phyloP scores from a whole-genome alignment of 2,888 invertebrate species.

The Athetis lepigone region DNA sequence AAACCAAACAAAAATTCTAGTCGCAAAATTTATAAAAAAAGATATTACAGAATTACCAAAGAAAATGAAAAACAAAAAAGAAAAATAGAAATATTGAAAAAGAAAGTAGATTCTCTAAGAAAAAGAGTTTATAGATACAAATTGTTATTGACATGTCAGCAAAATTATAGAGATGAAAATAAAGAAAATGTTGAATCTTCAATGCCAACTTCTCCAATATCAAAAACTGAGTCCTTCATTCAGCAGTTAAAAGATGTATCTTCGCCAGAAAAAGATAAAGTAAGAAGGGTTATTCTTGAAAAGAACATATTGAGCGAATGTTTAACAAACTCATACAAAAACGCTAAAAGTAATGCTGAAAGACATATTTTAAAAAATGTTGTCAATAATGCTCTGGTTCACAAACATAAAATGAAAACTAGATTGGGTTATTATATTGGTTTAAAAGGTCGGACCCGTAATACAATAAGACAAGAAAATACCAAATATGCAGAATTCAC shows the following conservation, averaged over 20 bases:
- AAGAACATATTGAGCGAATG: constrained; percentile 12
- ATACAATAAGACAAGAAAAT: constrained; percentile 12
- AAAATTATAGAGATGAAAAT: not conserved
- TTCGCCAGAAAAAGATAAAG: constrained; percentile 15
- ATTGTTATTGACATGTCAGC: constrained; percentile 17
- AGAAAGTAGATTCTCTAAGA: constrained; percentile 20
- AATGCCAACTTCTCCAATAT: constrained; percentile 12
- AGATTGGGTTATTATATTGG: constrained; percentile 12
- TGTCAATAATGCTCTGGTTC: constrained; percentile 5
- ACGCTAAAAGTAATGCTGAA: constrained; percentile 8
- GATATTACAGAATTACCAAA: constrained; percentile 23
- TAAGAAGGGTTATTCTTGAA: constrained; percentile 16
- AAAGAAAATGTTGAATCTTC: constrained; percentile 10
- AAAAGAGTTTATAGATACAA: constrained; percentile 27
- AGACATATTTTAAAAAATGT: constrained; percentile 16
- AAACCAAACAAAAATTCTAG: not conserved
- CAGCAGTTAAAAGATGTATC: constrained; percentile 3
- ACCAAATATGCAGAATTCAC: not conserved
- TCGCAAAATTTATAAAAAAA: constrained; percentile 21
- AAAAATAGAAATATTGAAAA: constrained; percentile 18
- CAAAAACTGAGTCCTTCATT: constrained; percentile 12
- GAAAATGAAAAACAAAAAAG: constrained; percentile 11
- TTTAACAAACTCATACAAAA: constrained; percentile 3
- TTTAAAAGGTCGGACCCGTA: constrained; percentile 16
- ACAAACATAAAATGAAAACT: constrained; percentile 18